Conservation (phyloP, 1,140 invertebrate species). For the Saccostrea cuccullata region DNA sequence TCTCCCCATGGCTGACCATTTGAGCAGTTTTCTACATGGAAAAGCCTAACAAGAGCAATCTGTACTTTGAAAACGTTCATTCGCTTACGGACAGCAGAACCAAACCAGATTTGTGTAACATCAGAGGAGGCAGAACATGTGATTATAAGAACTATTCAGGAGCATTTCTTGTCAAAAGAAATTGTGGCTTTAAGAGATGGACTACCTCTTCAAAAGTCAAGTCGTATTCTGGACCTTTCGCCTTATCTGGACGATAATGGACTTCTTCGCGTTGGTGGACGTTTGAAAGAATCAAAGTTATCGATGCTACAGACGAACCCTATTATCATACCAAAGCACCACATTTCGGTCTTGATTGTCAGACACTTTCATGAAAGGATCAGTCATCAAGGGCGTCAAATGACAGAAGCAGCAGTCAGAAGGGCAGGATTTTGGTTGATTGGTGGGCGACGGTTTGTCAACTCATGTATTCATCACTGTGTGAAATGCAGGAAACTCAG, state of each 20-base stretch:
- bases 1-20: too few species aligned
- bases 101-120: background rate
- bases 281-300: background rate
- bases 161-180: slow-evolving; percentile 2
- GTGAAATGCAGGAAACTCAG: too few species aligned
- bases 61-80: background rate
- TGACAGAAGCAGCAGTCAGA: too few species aligned
- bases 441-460: too few species aligned
- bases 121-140: background rate
- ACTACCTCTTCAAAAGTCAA: background rate
- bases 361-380: too few species aligned
- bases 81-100: background rate
- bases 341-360: slow-evolving; percentile 38
- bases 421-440: too few species aligned
- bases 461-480: too few species aligned
- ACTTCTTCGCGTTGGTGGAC: slow-evolving; percentile 41
- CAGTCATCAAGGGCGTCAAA: too few species aligned
- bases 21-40: too few species aligned
- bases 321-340: slow-evolving; percentile 32
- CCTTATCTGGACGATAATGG: slow-evolving; percentile 32
- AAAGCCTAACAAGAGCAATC: too few species aligned
- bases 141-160: slow-evolving; percentile 27
- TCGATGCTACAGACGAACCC: slow-evolving; percentile 7
- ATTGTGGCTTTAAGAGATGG: background rate
- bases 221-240: background rate